Conservation (phyloP, 1,140 invertebrate genomes). For the Colletes gigas region DNA sequence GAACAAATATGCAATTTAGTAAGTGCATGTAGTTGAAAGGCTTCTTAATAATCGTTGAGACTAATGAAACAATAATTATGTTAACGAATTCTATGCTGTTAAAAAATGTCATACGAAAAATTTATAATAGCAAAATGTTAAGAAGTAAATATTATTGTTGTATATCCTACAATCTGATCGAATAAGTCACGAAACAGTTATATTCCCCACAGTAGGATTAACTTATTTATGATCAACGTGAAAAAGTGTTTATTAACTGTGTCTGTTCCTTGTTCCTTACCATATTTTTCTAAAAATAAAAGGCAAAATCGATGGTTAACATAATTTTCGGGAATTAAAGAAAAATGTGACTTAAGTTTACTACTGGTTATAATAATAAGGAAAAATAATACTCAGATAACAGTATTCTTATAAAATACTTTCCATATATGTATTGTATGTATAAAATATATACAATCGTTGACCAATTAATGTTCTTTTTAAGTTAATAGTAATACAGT, state of each 20-base stretch:
- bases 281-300: slow-evolving; percentile 18
- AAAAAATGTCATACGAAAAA: slow-evolving; percentile 27
- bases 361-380: background rate
- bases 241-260: slow-evolving; percentile 7
- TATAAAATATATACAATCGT: slow-evolving; percentile 36
- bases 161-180: background rate
- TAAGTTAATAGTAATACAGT: slow-evolving; percentile 12
- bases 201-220: background rate
- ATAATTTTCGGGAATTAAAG: background rate
- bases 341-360: slow-evolving; percentile 10
- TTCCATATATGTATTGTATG: slow-evolving; percentile 24
- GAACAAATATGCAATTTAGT: slow-evolving; percentile 16
- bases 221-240: slow-evolving; percentile 24
- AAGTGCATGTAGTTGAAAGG: slow-evolving; percentile 12
- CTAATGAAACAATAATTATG: slow-evolving; percentile 31
- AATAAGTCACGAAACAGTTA: slow-evolving; percentile 6
- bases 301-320: background rate
- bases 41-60: slow-evolving; percentile 31
- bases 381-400: slow-evolving; percentile 20
- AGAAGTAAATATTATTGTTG: background rate
- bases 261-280: background rate
- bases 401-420: slow-evolving; percentile 45
- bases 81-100: slow-evolving; percentile 41
- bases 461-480: slow-evolving; percentile 38
- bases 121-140: slow-evolving; percentile 15